Conservation (phyloP, 2,888 invertebrate genomes). For the Rhamnusium bicolor region DNA sequence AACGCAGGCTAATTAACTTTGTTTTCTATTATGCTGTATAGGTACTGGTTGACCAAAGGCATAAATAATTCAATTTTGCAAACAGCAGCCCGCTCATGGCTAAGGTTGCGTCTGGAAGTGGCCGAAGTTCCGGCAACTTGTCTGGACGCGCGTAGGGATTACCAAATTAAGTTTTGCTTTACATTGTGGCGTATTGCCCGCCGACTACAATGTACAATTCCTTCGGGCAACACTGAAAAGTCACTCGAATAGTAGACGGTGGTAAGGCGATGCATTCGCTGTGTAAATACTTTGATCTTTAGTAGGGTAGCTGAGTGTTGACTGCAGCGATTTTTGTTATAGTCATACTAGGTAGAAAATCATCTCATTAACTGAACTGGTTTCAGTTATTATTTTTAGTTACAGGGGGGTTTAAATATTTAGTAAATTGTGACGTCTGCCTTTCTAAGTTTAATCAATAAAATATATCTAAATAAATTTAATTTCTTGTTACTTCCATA, state of each 20-base stretch:
- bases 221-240: constrained; percentile 14
- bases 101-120: constrained; percentile 31
- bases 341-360: too few species aligned
- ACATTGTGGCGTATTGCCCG: constrained; percentile 47
- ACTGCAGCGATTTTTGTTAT: not conserved
- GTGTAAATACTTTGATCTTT: not conserved
- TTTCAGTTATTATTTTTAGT: too few species aligned
- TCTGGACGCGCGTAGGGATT: constrained; percentile 58
- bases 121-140: constrained; percentile 37
- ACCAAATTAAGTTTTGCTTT: constrained; percentile 69
- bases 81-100: constrained; percentile 57
- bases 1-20: constrained; percentile 70
- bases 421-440: too few species aligned
- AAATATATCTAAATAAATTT: too few species aligned
- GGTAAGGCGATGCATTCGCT: not conserved
- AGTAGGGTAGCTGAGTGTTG: not conserved
- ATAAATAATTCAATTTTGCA: constrained; percentile 70
- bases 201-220: not conserved
- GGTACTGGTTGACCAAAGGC: constrained; percentile 67
- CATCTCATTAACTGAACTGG: too few species aligned
- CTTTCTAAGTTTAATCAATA: too few species aligned
- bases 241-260: not conserved
- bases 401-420: too few species aligned
- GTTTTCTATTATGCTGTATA: constrained; percentile 72
- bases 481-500: too few species aligned